Conservation (phyloP, 2,797 vertebrate genomes). For the Cynopterus sphinx region DNA sequence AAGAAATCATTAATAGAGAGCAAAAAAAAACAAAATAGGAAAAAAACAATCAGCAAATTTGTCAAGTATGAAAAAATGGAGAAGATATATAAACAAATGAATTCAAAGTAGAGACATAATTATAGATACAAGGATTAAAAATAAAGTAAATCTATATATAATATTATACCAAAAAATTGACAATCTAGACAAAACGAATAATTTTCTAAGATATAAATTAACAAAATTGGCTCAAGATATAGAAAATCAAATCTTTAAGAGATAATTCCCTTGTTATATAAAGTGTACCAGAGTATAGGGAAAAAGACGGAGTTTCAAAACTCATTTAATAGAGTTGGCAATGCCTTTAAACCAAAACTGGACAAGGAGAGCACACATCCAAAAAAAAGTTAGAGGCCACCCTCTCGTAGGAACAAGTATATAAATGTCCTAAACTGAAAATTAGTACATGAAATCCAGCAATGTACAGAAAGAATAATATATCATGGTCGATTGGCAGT, state of each 20-base stretch:
- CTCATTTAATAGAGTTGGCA: neutral
- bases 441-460: neutral
- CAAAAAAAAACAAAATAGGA: neutral
- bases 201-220: slow-evolving; percentile 30
- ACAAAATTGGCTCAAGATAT: neutral
- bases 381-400: neutral
- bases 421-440: neutral
- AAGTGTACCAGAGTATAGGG: neutral
- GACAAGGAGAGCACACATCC: neutral
- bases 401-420: neutral
- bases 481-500: neutral
- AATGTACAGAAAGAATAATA: slow-evolving; percentile 12
- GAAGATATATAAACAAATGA: slow-evolving; percentile 15
- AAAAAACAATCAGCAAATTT: neutral
- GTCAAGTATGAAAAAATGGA: slow-evolving; percentile 14
- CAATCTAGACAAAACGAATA: neutral
- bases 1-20: neutral
- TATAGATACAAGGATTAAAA: neutral
- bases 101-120: neutral
- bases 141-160: neutral
- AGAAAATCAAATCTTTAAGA: neutral
- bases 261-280: neutral
- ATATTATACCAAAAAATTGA: slow-evolving; percentile 2
- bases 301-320: slow-evolving; percentile 23
- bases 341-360: neutral